Base-by-base conservation (phyloP, 2,113 vertebrate genomes). In the Mystacornis crossleyi region DNA sequence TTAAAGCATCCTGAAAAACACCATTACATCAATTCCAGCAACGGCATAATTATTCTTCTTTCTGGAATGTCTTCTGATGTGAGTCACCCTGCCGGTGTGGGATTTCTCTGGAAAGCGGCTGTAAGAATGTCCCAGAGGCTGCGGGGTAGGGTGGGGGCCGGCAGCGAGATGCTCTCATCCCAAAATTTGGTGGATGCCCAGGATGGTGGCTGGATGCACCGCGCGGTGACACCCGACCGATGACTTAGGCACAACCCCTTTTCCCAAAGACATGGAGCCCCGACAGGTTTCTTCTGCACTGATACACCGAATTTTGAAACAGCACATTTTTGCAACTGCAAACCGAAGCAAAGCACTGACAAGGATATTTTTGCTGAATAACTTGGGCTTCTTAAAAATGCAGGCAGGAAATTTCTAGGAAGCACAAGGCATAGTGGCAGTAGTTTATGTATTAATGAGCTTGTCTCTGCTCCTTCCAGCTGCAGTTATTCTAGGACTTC, bases 61-160 rank as follows among this genome's bases (percentile, higher is more conserved):
- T 98, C 97, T 98, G 97, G 98, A 98, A 98, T 98, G 97, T 97
- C 97, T 97, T 98, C 97, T 97, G 88, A 96, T 79, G 89, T 98
- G 98, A 99, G 95, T 98, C 98, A 98, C 95, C 64, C 93, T 72
- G 95, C 70, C 91, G 70, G 92, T 93, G 91, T 96, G 97, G 94
- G 96, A 98, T 97, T 98, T 97, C 94, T 33, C 86, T 97, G 96
- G 95, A 97, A 98, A 97, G 97, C 16, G 33, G 71, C 93, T 94
- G 97, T 34, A 94, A 92, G 93, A 98, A 97, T 95, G 93, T 97
- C 97, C 96, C 97, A 97, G 93, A 73, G 65, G 94, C 95, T 65
- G 38, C 2, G 12, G 87, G 83, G 81, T 88, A 88, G 95, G 90
- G 85, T 81, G 93, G 93, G 80, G 83, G 64, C 85, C 71, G 0